Percentiles rank a stretch among this genome's conserved stretches.
phyloP scores from a whole-genome alignment of 64 coral and sea anemone genomes.

The Stichodactyla mertensii region DNA sequence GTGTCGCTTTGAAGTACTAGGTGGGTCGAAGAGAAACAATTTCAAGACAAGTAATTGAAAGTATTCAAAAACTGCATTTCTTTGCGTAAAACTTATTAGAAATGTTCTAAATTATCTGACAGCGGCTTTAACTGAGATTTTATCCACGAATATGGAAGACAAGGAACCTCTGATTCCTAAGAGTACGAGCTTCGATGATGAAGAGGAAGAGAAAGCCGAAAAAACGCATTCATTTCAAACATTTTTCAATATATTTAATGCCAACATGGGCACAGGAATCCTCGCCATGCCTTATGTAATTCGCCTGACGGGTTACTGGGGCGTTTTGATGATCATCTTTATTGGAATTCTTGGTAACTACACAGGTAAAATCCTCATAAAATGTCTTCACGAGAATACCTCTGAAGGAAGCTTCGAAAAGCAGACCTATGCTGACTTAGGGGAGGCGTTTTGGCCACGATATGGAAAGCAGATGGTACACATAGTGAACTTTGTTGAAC shows the following conservation, averaged over 20 bases:
- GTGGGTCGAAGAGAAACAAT: not conserved
- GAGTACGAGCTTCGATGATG: slow-evolving; percentile 20
- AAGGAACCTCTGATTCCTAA: slow-evolving; percentile 23
- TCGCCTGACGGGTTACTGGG: slow-evolving; percentile 85
- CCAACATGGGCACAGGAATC: slow-evolving; percentile 91
- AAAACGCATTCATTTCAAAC: slow-evolving; percentile 75
- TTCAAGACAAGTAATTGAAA: not conserved
- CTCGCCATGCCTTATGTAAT: slow-evolving; percentile 88
- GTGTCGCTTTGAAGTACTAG: not conserved
- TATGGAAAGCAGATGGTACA: slow-evolving; percentile 86
- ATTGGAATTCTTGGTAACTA: slow-evolving; percentile 84
- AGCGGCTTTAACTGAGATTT: slow-evolving; percentile 2
- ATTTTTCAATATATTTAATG: slow-evolving; percentile 94
- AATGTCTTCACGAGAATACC: slow-evolving; percentile 79
- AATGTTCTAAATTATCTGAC: not conserved
- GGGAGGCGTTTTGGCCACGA: slow-evolving; percentile 81
- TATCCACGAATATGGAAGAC: slow-evolving; percentile 5
- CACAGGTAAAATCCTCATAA: slow-evolving; percentile 81
- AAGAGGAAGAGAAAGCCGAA: slow-evolving; percentile 30
- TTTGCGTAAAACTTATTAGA: slow-evolving; percentile 3
- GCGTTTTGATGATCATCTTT: slow-evolving; percentile 73
- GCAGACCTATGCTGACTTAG: slow-evolving; percentile 75
- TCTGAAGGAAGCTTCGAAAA: slow-evolving; percentile 57
- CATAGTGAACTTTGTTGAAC: slow-evolving; percentile 85
- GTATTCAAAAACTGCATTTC: slow-evolving; percentile 2